Evolutionary conservation across 2,888 invertebrate genomes (phyloP).

Genomic region (Perizoma affinitatum): DNA sequence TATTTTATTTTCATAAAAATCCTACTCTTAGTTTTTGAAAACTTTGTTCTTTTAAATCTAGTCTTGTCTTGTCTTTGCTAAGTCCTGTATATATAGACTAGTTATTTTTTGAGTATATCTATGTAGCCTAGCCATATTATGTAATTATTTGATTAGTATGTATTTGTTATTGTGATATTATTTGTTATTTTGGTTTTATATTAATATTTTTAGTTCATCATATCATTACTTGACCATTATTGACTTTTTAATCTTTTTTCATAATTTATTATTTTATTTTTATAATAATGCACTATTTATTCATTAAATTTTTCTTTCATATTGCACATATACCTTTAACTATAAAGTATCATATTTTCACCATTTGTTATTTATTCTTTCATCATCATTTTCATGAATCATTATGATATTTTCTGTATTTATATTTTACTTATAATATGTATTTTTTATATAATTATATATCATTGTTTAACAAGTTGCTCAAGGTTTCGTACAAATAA

Average conservation of each 20-base stretch:
- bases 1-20: constrained; percentile 66
- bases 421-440: constrained; percentile 4
- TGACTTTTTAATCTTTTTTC: constrained; percentile 7
- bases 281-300: constrained; percentile 16
- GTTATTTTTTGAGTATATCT: constrained; percentile 36
- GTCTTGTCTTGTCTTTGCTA: constrained; percentile 69
- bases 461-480: constrained; percentile 31
- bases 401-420: not conserved
- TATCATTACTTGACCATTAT: constrained; percentile 12
- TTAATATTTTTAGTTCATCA: constrained; percentile 17
- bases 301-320: constrained; percentile 23
- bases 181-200: constrained; percentile 30
- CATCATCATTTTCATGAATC: constrained; percentile 1
- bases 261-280: constrained; percentile 1
- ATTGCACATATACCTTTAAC: constrained; percentile 12
- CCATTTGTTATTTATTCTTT: constrained; percentile 16
- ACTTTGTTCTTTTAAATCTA: constrained; percentile 58
- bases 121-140: constrained; percentile 36
- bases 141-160: constrained; percentile 38
- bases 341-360: constrained; percentile 8
- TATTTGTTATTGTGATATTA: constrained; percentile 42
- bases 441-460: constrained; percentile 26
- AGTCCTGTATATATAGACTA: constrained; percentile 54
- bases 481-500: constrained; percentile 76
- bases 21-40: constrained; percentile 43